These are phyloP conservation scores for Ascidia mentula DNA, from an alignment of 23 tunicate genomes.

Conservation along the genomic window DNA sequence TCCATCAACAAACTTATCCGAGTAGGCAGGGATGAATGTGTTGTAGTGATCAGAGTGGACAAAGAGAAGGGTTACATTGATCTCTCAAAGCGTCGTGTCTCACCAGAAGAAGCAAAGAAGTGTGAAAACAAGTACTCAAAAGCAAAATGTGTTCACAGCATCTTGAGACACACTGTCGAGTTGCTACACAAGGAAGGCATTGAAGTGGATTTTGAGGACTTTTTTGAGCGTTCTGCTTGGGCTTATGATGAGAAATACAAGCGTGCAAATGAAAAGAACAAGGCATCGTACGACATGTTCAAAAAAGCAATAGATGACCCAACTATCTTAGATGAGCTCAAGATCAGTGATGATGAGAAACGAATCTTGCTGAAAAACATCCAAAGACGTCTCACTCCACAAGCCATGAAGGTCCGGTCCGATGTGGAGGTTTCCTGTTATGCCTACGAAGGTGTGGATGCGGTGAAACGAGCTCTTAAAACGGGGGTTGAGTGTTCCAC, in stretches of 20 bases:
- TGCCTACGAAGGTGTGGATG: conserved; percentile 98
- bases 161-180: conserved; percentile 92
- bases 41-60: conserved; percentile 95
- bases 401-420: conserved; percentile 93
- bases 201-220: conserved; percentile 90
- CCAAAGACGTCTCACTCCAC: conserved; percentile 90
- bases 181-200: conserved; percentile 49
- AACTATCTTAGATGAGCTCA: conserved; percentile 67
- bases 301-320: conserved; percentile 89
- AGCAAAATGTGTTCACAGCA: conserved; percentile 96
- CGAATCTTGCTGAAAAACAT: conserved; percentile 74
- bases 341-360: conserved; percentile 50
- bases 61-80: conserved; percentile 98
- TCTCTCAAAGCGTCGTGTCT: conserved; percentile 90
- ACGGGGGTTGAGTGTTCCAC: conserved; percentile 89
- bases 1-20: conserved; percentile 96
- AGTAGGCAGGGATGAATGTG: conserved; percentile 99
- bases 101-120: conserved; percentile 91
- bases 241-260: conserved; percentile 68
- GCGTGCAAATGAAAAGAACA: conserved; percentile 72
- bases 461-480: conserved; percentile 83
- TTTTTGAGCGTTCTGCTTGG: conserved; percentile 91
- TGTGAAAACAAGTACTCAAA: conserved; percentile 96
- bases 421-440: conserved; percentile 96
- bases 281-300: conserved; percentile 87